Conservation (phyloP, 92 coral and sea anemone genomes). For the Phenganax stokvisi region DNA sequence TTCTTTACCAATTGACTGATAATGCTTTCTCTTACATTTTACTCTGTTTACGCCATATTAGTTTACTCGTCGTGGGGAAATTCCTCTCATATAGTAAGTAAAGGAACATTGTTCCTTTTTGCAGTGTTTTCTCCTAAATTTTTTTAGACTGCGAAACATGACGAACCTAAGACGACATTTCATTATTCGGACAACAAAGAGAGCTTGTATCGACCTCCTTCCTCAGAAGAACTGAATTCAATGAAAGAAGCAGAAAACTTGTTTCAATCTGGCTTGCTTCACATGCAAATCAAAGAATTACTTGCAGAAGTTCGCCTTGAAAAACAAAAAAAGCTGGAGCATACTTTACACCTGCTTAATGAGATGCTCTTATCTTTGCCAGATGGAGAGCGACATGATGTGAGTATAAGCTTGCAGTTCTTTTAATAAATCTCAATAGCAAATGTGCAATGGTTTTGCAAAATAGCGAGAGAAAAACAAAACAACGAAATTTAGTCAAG, state of each 20-base stretch:
- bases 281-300: conserved; percentile 90
- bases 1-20: too few species aligned
- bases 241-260: conserved; percentile 90
- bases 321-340: conserved; percentile 60
- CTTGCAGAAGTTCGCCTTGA: conserved; percentile 74
- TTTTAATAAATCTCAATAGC: too few species aligned
- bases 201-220: conserved; percentile 85
- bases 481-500: too few species aligned
- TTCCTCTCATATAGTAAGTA: too few species aligned
- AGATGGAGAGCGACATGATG: conserved; percentile 69
- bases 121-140: neutral
- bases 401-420: conserved; percentile 34
- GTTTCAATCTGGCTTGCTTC: conserved; percentile 85
- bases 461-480: too few species aligned
- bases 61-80: too few species aligned
- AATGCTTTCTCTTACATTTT: too few species aligned
- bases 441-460: too few species aligned
- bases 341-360: conserved; percentile 61
- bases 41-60: too few species aligned
- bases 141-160: conserved; percentile 1
- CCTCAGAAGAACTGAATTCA: conserved; percentile 76
- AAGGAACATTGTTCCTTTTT: too few species aligned
- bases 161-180: conserved; percentile 30
- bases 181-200: conserved; percentile 48
- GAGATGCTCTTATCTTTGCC: conserved; percentile 62